These are phyloP conservation scores for Pterocles gutturalis DNA, from an alignment of 2,113 vertebrate genomes.

Conservation along the genomic window DNA sequence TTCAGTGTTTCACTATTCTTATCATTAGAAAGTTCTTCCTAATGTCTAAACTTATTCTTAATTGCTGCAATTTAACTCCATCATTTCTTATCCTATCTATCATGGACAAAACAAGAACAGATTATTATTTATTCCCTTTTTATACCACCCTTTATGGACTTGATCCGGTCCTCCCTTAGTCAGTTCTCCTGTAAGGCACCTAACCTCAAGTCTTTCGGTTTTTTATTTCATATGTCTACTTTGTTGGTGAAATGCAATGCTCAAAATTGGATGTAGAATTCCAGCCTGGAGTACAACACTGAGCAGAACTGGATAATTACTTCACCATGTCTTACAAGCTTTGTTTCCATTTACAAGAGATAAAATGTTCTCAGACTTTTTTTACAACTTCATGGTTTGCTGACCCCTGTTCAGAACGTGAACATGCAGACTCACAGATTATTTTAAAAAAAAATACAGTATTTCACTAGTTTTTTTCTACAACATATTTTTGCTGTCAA, in stretches of 20 bases:
- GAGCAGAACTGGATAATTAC: not conserved
- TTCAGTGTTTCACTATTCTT: not conserved
- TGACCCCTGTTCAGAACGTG: conserved; percentile 23
- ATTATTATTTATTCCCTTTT: not conserved
- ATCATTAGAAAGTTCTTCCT: not conserved
- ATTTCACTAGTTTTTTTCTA: conserved; percentile 1
- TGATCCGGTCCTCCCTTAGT: not conserved
- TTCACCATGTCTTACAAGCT: not conserved
- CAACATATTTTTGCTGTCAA: conserved; percentile 48
- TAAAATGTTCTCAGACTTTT: conserved; percentile 22
- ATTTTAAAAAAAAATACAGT: conserved; percentile 10
- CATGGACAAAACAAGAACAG: not conserved
- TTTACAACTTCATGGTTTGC: conserved; percentile 34
- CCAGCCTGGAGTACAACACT: not conserved
- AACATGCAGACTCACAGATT: conserved; percentile 41
- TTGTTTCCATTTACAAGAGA: conserved; percentile 41
- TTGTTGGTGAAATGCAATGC: not conserved
- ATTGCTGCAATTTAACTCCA: not conserved
- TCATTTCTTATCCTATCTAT: not conserved
- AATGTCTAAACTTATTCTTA: not conserved
- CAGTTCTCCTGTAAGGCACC: not conserved
- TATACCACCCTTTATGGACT: not conserved
- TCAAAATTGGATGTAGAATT: not conserved
- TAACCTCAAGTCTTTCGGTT: accelerated
- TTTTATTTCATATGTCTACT: not conserved